phyloP scores from a whole-genome alignment of 2,797 vertebrate species.

The Pterois miles region DNA sequence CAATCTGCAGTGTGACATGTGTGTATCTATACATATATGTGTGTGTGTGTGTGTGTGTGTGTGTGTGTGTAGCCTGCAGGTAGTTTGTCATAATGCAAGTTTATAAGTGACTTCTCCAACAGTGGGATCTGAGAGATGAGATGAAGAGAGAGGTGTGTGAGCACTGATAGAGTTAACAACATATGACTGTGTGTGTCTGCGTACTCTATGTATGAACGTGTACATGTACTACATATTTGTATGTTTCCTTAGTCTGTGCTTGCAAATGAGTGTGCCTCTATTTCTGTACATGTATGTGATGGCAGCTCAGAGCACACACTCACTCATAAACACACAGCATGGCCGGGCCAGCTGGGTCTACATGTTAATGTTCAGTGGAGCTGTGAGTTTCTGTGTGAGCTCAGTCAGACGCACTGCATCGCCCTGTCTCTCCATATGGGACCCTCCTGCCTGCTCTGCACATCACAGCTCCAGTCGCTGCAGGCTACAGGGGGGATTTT shows the following conservation, averaged over 20 bases:
- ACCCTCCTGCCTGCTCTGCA: slow-evolving; percentile 56
- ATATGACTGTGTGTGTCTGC: background rate
- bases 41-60: slow-evolving; percentile 7
- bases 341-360: slow-evolving; percentile 74
- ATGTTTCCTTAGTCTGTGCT: background rate
- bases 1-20: slow-evolving; percentile 31
- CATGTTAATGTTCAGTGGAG: slow-evolving; percentile 79
- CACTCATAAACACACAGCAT: slow-evolving; percentile 2
- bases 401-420: slow-evolving; percentile 71
- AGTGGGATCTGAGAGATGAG: background rate
- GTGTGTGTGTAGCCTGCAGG: slow-evolving; percentile 20
- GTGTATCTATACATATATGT: background rate
- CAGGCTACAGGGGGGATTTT: slow-evolving; percentile 47
- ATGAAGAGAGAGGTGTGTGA: background rate
- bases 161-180: background rate
- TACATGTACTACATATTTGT: background rate
- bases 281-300: slow-evolving; percentile 34
- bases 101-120: slow-evolving; percentile 20
- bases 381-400: slow-evolving; percentile 65
- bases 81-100: slow-evolving; percentile 22
- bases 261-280: background rate
- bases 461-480: slow-evolving; percentile 49
- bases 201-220: background rate
- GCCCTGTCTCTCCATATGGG: slow-evolving; percentile 76
- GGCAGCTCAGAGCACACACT: slow-evolving; percentile 4